A percentile compares a stretch with the other conserved stretches of the same genome.
Conservation (phyloP, 2,113 vertebrate species). For the Lampris incognitus region DNA sequence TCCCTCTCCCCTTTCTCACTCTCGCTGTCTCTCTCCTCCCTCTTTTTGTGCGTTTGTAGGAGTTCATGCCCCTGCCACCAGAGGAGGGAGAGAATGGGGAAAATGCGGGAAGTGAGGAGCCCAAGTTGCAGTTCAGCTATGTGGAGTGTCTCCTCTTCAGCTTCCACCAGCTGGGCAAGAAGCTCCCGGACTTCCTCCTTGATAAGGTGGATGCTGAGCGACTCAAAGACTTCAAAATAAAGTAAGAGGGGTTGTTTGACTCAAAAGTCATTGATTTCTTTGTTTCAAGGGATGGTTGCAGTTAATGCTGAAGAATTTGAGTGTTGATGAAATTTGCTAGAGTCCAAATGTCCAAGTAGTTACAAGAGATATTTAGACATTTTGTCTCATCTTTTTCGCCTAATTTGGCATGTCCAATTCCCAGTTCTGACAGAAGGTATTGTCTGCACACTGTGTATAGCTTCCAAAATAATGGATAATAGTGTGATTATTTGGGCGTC, state of each 20-base stretch:
- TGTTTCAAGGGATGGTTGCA: too few relatives aligned
- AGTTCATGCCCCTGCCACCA: constrained; percentile 97
- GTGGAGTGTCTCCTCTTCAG: constrained; percentile 96
- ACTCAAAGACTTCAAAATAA: constrained; percentile 98
- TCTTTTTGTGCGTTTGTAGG: constrained; percentile 73
- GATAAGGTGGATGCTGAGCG: constrained; percentile 94
- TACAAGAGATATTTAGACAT: too few relatives aligned
- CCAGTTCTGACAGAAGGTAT: too few relatives aligned
- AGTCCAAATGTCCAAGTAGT: too few relatives aligned
- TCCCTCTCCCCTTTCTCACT: neutral
- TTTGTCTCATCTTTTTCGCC: too few relatives aligned
- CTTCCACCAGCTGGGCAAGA: constrained; percentile 97
- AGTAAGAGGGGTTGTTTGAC: constrained; percentile 71
- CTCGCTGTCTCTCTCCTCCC: neutral
- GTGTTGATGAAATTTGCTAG: too few relatives aligned
- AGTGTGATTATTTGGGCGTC: too few relatives aligned
- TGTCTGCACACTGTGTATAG: too few relatives aligned
- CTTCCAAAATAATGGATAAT: too few relatives aligned
- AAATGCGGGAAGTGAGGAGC: constrained; percentile 90
- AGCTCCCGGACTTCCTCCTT: constrained; percentile 95
- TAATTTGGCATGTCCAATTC: too few relatives aligned
- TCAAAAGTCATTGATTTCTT: neutral
- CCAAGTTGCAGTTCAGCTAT: constrained; percentile 97
- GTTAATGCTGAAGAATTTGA: too few relatives aligned
- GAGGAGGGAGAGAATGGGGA: constrained; percentile 97